These are phyloP conservation scores for Apodemia mormo DNA, from an alignment of 2,888 invertebrate species.

Conservation along the genomic window DNA sequence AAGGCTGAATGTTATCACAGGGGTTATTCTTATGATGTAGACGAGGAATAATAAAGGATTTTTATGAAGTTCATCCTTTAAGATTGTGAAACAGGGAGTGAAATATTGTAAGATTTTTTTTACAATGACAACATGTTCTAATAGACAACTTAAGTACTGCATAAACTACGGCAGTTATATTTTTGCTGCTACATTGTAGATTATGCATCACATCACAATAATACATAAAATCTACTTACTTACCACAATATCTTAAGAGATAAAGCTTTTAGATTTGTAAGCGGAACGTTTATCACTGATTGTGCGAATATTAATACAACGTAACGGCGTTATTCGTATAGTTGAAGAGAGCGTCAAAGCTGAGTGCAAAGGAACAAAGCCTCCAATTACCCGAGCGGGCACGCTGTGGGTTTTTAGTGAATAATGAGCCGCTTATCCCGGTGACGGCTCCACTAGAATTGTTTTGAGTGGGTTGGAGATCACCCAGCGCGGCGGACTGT, in stretches of 20 bases:
- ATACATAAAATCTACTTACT: background rate
- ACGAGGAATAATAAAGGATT: no score
- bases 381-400: constrained; percentile 76
- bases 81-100: no score
- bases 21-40: no score
- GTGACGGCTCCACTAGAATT: constrained; percentile 70
- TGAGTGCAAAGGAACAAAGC: constrained; percentile 76
- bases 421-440: constrained; percentile 79
- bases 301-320: constrained; percentile 73
- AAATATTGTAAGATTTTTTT: no score
- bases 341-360: constrained; percentile 69
- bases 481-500: constrained; percentile 47
- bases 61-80: no score
- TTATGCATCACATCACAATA: background rate
- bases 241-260: constrained; percentile 17
- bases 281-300: constrained; percentile 56
- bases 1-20: no score
- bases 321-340: constrained; percentile 53
- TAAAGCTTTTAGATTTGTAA: constrained; percentile 27
- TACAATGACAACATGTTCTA: no score
- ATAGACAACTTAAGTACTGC: no score
- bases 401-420: constrained; percentile 80
- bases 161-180: no score
- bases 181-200: background rate
- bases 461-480: constrained; percentile 67